Evolutionary conservation across 2,113 vertebrate species (phyloP).

Genomic region (Montifringilla adamsi): DNA sequence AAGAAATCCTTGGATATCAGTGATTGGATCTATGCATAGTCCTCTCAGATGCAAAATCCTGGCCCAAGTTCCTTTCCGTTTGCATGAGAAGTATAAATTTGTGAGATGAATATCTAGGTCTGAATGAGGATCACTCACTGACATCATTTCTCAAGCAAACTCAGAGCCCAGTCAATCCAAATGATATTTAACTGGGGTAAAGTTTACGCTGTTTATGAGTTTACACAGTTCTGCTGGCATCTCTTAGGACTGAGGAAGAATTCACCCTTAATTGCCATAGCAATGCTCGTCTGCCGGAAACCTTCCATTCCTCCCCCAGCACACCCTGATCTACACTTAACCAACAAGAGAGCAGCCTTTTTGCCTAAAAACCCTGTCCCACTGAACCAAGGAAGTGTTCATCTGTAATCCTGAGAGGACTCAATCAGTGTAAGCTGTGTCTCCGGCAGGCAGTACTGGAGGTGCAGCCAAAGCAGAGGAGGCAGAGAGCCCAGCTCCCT

Average conservation of each 20-base stretch:
- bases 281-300: fast-evolving
- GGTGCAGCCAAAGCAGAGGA: not conserved
- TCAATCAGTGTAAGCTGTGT: not conserved
- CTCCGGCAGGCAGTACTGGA: not conserved
- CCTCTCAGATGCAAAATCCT: not conserved
- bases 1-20: not conserved
- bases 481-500: not conserved
- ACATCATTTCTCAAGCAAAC: not conserved
- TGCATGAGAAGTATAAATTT: not conserved
- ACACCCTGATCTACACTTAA: fast-evolving
- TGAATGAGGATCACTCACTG: not conserved
- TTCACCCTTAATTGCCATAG: not conserved
- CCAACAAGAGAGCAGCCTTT: not conserved
- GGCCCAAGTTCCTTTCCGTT: not conserved
- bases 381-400: not conserved
- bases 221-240: conserved; percentile 1
- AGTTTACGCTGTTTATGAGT: conserved; percentile 9
- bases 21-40: not conserved
- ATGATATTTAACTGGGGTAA: not conserved
- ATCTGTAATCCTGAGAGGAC: not conserved
- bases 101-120: not conserved
- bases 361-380: not conserved
- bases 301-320: not conserved
- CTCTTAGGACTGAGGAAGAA: not conserved
- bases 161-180: not conserved